Evolutionary conservation across 2,113 vertebrate species (phyloP).

Genomic region (Lasiurus borealis): DNA sequence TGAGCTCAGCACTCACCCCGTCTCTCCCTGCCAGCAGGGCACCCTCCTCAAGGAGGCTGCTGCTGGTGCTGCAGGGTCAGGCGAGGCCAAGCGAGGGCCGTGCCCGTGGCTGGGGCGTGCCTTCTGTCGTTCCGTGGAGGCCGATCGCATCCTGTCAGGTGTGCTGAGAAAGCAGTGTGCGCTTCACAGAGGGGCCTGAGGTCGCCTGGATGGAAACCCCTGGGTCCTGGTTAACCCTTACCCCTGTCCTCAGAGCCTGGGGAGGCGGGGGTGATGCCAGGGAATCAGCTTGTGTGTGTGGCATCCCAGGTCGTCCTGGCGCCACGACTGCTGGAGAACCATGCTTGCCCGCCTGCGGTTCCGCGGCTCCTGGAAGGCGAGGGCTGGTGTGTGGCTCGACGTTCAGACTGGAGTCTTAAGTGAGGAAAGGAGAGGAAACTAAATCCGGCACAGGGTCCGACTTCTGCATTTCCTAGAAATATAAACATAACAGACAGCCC

Average conservation of each 20-base stretch:
- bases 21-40: neutral
- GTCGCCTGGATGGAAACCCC: neutral
- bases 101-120: rapidly evolving
- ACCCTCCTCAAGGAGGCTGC: neutral
- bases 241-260: neutral
- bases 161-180: neutral
- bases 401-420: neutral
- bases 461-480: neutral
- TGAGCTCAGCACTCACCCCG: neutral
- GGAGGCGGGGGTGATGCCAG: neutral
- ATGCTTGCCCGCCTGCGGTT: rapidly evolving
- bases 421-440: neutral
- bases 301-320: too few relatives aligned
- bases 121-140: neutral
- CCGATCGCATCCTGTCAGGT: neutral
- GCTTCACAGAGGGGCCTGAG: neutral
- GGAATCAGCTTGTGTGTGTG: too few relatives aligned
- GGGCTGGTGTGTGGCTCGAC: neutral
- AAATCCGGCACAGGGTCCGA: neutral
- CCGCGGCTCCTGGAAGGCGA: neutral
- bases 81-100: neutral
- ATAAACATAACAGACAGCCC: neutral
- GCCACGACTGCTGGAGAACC: neutral
- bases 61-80: neutral
- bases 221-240: neutral